Percentiles rank a stretch among this genome's conserved stretches.
Evolutionary conservation across 2,888 invertebrate genomes (phyloP).

Genomic region (Cistogaster globosa): DNA sequence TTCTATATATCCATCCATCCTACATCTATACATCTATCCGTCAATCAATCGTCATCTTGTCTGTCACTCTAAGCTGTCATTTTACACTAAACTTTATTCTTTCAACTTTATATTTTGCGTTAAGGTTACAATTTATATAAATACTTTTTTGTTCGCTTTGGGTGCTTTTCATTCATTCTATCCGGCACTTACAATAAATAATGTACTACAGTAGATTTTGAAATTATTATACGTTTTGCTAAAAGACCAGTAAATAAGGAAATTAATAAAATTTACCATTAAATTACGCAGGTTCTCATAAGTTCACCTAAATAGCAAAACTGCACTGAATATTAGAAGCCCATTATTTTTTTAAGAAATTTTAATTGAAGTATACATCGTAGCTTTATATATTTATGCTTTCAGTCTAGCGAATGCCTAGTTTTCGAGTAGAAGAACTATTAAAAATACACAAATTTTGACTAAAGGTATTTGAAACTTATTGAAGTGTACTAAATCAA

Average conservation of each 20-base stretch:
- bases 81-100: constrained; percentile 70
- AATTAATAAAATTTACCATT: neutral
- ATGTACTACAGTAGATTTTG: constrained; percentile 26
- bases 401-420: no score
- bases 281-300: no score
- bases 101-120: constrained; percentile 66
- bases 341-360: no score
- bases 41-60: constrained; percentile 69
- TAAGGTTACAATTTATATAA: constrained; percentile 69
- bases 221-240: constrained; percentile 55
- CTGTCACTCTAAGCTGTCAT: constrained; percentile 71
- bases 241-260: neutral
- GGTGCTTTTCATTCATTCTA: constrained; percentile 45
- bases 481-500: no score
- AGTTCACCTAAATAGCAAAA: no score
- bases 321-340: no score
- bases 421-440: no score
- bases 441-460: no score
- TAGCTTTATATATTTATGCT: no score
- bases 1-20: constrained; percentile 36
- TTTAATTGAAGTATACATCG: no score
- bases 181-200: neutral
- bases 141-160: constrained; percentile 56
- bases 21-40: constrained; percentile 59
- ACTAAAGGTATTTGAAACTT: no score